phyloP scores from a whole-genome alignment of 1,140 invertebrate genomes.

The Drosophila erecta region DNA sequence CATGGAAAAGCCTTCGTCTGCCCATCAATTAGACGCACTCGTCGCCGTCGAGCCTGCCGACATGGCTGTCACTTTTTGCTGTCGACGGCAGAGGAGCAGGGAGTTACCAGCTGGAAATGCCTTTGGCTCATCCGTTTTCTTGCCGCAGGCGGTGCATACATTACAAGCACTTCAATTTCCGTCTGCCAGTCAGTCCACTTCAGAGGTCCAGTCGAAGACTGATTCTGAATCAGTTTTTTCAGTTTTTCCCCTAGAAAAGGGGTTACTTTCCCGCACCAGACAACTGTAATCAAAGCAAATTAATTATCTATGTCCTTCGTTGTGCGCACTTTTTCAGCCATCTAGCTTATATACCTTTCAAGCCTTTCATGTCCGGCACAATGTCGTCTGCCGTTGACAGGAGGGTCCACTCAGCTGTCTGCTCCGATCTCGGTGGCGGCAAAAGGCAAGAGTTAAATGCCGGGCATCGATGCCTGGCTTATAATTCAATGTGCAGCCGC shows the following conservation, averaged over 20 bases:
- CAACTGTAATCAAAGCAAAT: constrained; percentile 79
- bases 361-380: constrained; percentile 43
- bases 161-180: constrained; percentile 79
- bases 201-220: constrained; percentile 1
- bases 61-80: constrained; percentile 47
- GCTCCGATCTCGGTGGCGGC: constrained; percentile 8
- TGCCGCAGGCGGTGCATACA: constrained; percentile 43
- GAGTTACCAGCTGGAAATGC: constrained; percentile 32
- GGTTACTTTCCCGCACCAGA: constrained; percentile 12
- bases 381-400: constrained; percentile 40
- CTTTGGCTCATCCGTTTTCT: constrained; percentile 39
- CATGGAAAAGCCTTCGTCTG: constrained; percentile 66
- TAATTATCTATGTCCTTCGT: constrained; percentile 66
- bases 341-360: constrained; percentile 21
- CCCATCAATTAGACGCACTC: constrained; percentile 69
- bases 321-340: constrained; percentile 31
- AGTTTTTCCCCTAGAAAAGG: neutral
- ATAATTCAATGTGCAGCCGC: constrained; percentile 38
- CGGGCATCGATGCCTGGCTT: constrained; percentile 46
- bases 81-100: constrained; percentile 41
- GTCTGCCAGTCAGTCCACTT: constrained; percentile 47
- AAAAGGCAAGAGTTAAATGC: constrained; percentile 54
- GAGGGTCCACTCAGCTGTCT: constrained; percentile 17
- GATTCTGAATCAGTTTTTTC: constrained; percentile 24
- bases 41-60: constrained; percentile 27